Percentiles rank a stretch among this genome's conserved stretches.
Evolutionary conservation across 2,113 vertebrate genomes (phyloP).

Genomic region (Oostethus manadensis): DNA sequence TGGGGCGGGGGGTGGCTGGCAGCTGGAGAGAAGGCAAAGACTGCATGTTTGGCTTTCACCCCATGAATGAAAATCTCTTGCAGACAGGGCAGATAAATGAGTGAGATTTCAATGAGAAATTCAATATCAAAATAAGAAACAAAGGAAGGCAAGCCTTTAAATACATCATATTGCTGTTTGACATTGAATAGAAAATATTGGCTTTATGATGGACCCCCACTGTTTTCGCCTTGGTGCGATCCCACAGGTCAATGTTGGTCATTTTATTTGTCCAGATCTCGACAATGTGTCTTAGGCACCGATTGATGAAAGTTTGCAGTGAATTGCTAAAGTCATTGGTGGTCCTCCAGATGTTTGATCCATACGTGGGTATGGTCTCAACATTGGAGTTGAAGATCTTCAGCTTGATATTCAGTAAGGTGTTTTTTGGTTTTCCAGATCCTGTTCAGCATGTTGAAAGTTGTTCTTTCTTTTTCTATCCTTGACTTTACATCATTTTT

Average conservation of each 20-base stretch:
- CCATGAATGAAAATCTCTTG: not conserved
- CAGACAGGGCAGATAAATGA: slow-evolving; percentile 2
- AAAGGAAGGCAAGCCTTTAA: slow-evolving; percentile 29
- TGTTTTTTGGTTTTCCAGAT: not conserved
- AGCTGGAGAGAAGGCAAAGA: slow-evolving; percentile 7
- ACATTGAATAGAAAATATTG: slow-evolving; percentile 31
- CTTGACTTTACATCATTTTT: no score
- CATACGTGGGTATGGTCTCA: no score
- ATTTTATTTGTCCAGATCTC: not conserved
- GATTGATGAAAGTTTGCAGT: not conserved
- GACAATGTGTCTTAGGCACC: not conserved
- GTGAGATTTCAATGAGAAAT: slow-evolving; percentile 29
- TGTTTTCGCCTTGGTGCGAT: not conserved
- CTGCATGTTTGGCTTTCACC: slow-evolving; percentile 8
- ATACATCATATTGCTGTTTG: slow-evolving; percentile 28
- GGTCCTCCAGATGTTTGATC: not conserved
- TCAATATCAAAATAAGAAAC: slow-evolving; percentile 35
- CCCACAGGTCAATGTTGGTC: not conserved
- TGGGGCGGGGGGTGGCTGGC: not conserved
- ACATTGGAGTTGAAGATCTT: not conserved
- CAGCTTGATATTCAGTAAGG: not conserved
- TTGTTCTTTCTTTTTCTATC: not conserved
- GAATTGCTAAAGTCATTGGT: not conserved
- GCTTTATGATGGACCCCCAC: slow-evolving; percentile 11
- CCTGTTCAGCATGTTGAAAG: no score